Evolutionary conservation across 1,140 invertebrate species (phyloP), one percentile per base, ranked within the genome.

Genomic region (Aphis gossypii): DNA sequence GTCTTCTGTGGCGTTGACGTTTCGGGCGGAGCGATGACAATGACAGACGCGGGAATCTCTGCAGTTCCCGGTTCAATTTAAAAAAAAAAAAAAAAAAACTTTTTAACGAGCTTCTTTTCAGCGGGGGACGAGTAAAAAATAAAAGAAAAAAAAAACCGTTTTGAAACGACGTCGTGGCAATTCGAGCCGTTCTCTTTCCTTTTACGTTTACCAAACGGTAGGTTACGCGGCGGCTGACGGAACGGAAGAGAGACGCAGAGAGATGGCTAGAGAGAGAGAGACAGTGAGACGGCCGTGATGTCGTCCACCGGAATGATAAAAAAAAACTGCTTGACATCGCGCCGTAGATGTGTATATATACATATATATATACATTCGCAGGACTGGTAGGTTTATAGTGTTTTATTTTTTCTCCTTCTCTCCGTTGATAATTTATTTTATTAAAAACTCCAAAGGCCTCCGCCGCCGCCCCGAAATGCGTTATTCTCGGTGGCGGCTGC

Each of bases 1-100:
- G 92, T 84, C 92, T 83, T 83, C 92, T 93, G 44, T 94, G 94
- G 93, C 94, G 84, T 86, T 93, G 90, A 93, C 48, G 92, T 54
- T 82, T 94, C 93, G 30, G 94, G 76, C 76, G 93, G 84, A 86
- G 76, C 23, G 76, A 92, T 68, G 56, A 56, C 82, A 93, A 93
- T 88, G 94, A 94, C 91, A 51, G 90, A 93, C 68, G 54, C 48
- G n/a, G 83, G 86, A 94, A 93, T 87, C 56, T 94, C 48, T 44
- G 30, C 56, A 35, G n/a, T 91, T 91, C 87, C 84, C 60, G 1
- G 86, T 76, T 93, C 86, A 94, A 91, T 94, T 90, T 84, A 94
- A 41, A 89, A 84, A 88, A 86, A 93, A 84, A 88, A 86, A 93
- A 90, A 92, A 94, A 86, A 60, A 94, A 92, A 41, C 25, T 91